These are phyloP conservation scores for Leptopilina boulardi DNA, from an alignment of 1,140 invertebrate species.

Conservation along the genomic window DNA sequence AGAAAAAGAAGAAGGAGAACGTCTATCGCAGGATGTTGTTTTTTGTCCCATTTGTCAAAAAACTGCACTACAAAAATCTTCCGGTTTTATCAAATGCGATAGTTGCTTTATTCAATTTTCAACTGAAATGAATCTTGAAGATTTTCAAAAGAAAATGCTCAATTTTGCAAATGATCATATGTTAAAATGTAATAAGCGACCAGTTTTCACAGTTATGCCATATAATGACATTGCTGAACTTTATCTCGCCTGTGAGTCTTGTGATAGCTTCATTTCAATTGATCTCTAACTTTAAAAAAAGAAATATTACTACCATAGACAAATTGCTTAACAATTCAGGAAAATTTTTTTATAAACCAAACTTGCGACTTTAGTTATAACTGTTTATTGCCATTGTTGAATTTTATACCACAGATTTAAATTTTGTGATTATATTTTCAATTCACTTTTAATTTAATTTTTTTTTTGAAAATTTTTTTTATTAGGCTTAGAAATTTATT, in stretches of 20 bases:
- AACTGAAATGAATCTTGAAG: conserved; percentile 46
- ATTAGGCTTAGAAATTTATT: neutral
- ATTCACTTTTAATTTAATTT: no score
- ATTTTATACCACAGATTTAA: no score
- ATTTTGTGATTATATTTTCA: no score
- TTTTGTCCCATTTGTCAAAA: conserved; percentile 69
- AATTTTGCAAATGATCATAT: conserved; percentile 58
- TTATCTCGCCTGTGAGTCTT: conserved; percentile 63
- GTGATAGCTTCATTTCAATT: conserved; percentile 30
- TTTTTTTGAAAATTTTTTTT: no score
- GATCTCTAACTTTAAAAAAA: neutral
- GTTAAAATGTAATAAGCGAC: conserved; percentile 49
- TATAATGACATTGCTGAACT: conserved; percentile 57
- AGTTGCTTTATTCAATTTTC: conserved; percentile 61
- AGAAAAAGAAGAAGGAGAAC: conserved; percentile 62
- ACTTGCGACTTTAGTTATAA: no score
- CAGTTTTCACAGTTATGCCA: conserved; percentile 58
- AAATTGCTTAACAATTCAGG: no score
- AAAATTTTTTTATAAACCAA: no score
- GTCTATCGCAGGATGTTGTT: conserved; percentile 48
- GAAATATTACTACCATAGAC: no score
- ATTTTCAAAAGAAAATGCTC: conserved; percentile 56
- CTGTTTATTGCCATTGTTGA: no score
- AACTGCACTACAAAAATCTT: conserved; percentile 50
- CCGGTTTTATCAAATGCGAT: conserved; percentile 54